Evolutionary conservation across 2,113 vertebrate species (phyloP).

Genomic region (Trematomus loennbergii): DNA sequence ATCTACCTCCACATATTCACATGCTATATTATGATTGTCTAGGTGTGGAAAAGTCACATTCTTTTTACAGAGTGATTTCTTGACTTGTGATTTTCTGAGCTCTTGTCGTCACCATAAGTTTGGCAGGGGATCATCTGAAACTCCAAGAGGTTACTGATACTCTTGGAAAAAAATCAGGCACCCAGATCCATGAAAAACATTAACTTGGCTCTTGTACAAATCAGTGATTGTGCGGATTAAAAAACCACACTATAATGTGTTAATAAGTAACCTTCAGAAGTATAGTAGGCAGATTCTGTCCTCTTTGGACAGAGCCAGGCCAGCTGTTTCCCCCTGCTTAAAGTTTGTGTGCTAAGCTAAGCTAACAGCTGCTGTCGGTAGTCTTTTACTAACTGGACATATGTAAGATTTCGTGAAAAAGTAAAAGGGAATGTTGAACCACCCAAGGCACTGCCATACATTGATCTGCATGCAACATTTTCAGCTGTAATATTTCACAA

Average conservation of each 20-base stretch:
- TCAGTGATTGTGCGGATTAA: slow-evolving; percentile 1
- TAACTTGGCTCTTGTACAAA: not conserved
- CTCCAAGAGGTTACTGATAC: not conserved
- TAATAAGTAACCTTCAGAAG: not conserved
- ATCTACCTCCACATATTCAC: too few species aligned
- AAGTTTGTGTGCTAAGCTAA: not conserved
- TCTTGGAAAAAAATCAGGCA: not conserved
- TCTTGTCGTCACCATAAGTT: not conserved
- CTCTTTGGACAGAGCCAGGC: not conserved
- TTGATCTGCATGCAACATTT: not conserved
- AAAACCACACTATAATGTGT: not conserved
- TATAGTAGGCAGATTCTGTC: not conserved
- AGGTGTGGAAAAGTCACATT: not conserved
- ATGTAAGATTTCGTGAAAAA: not conserved
- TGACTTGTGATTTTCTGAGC: not conserved
- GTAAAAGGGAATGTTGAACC: not conserved
- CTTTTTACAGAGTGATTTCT: not conserved
- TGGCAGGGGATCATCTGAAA: not conserved
- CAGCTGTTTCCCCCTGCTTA: not conserved
- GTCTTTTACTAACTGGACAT: not conserved
- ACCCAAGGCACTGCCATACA: not conserved
- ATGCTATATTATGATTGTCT: too few species aligned
- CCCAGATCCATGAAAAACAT: not conserved
- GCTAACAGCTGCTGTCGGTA: not conserved
- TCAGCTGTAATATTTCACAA: not conserved